Conservation (phyloP, 2,797 vertebrate species). For the Alosa sapidissima region DNA sequence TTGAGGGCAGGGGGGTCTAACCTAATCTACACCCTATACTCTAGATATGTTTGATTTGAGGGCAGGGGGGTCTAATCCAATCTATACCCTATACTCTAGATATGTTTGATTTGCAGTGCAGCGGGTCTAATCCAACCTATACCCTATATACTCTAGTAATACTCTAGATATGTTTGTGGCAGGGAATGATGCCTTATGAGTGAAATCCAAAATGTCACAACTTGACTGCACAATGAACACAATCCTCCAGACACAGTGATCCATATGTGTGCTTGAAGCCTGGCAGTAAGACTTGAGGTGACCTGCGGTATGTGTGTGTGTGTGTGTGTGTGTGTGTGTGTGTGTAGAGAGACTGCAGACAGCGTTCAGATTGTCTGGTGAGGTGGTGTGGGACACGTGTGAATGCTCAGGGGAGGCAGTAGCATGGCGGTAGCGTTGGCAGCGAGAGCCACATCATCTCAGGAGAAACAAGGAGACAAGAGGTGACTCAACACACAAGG, state of each 20-base stretch:
- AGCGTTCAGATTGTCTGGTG: neutral
- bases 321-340: slow-evolving; percentile 5
- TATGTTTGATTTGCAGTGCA: neutral
- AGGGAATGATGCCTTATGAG: neutral
- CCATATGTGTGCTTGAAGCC: neutral
- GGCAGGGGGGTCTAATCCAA: no score
- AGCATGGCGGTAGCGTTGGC: neutral
- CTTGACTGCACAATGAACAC: neutral
- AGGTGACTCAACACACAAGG: neutral
- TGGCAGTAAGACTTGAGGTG: neutral
- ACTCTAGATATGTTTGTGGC: neutral
- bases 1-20: neutral
- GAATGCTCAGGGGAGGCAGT: neutral
- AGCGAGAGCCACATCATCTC: neutral
- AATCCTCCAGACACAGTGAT: neutral
- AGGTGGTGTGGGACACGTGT: neutral
- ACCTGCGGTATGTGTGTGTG: neutral
- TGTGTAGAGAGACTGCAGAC: neutral
- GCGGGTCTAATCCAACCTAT: neutral
- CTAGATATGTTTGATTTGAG: neutral
- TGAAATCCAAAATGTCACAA: neutral
- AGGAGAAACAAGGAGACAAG: neutral
- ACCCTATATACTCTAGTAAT: no score
- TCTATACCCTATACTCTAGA: no score
- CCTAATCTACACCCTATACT: neutral